Percentiles rank a stretch among this genome's conserved stretches.
phyloP scores from a whole-genome alignment of 2,113 vertebrate species.

The Phaetusa simplex region DNA sequence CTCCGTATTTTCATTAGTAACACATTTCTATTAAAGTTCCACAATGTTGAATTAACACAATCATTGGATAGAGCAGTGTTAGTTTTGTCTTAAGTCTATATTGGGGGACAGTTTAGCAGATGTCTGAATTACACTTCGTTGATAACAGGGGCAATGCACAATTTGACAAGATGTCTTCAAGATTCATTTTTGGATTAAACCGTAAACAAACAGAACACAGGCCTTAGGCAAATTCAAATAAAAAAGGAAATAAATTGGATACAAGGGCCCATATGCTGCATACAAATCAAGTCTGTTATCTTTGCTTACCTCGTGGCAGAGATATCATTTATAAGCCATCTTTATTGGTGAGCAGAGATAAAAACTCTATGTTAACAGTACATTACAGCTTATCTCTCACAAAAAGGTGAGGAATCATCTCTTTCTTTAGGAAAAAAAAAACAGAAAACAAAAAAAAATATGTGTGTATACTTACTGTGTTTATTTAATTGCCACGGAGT shows the following conservation, averaged over 20 bases:
- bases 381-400: slow-evolving; percentile 41
- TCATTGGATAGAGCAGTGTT: neutral
- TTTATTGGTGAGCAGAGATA: slow-evolving; percentile 55
- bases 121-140: slow-evolving; percentile 60
- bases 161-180: slow-evolving; percentile 35
- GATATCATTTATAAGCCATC: slow-evolving; percentile 41
- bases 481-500: neutral
- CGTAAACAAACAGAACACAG: slow-evolving; percentile 30
- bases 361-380: slow-evolving; percentile 40
- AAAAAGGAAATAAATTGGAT: slow-evolving; percentile 50
- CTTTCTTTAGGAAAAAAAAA: neutral
- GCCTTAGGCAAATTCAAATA: slow-evolving; percentile 47
- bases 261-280: slow-evolving; percentile 49
- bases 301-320: slow-evolving; percentile 61
- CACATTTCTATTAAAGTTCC: neutral
- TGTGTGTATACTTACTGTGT: neutral
- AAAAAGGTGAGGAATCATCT: slow-evolving; percentile 39
- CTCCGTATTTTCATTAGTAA: neutral
- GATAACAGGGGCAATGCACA: slow-evolving; percentile 18
- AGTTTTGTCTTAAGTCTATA: slow-evolving; percentile 37
- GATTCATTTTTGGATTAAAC: slow-evolving; percentile 35
- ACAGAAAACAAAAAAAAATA: neutral
- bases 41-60: neutral
- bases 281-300: slow-evolving; percentile 73
- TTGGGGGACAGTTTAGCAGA: slow-evolving; percentile 38